phyloP scores from a whole-genome alignment of 1,140 invertebrate genomes.

The Mizuhopecten yessoensis region DNA sequence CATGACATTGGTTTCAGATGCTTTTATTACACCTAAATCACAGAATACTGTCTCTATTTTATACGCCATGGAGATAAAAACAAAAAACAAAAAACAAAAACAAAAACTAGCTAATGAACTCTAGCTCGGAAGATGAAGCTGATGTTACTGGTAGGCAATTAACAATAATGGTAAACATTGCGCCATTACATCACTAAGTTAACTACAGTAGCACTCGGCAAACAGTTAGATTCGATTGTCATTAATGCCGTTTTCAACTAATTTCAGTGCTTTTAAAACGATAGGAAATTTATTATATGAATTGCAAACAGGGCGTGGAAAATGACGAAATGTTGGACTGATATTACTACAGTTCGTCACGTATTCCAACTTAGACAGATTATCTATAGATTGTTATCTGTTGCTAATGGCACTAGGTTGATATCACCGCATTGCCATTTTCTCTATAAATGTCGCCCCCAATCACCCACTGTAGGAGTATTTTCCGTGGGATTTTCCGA shows the following conservation, averaged over 20 bases:
- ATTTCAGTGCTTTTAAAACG: neutral
- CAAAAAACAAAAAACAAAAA: no score
- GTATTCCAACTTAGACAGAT: neutral
- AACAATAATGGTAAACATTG: neutral
- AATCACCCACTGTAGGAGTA: neutral
- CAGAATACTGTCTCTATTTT: neutral
- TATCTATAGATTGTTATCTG: neutral
- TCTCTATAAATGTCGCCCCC: neutral
- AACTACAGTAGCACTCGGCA: neutral
- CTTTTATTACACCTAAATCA: no score
- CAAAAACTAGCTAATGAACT: neutral
- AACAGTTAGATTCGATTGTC: neutral
- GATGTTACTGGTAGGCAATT: neutral
- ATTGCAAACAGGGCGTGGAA: neutral
- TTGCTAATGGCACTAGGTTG: neutral
- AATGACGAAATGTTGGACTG: neutral
- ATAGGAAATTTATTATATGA: neutral
- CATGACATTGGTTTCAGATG: no score
- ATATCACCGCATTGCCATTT: neutral
- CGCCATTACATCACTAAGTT: neutral
- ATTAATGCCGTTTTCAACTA: no score
- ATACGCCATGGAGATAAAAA: neutral
- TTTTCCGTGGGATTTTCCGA: constrained; percentile 20
- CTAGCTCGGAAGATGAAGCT: neutral
- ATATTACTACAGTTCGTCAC: neutral